Percentiles rank a stretch among this genome's conserved stretches.
These are phyloP conservation scores for Rhingia rostrata DNA, from an alignment of 2,888 invertebrate genomes.

Conservation along the genomic window DNA sequence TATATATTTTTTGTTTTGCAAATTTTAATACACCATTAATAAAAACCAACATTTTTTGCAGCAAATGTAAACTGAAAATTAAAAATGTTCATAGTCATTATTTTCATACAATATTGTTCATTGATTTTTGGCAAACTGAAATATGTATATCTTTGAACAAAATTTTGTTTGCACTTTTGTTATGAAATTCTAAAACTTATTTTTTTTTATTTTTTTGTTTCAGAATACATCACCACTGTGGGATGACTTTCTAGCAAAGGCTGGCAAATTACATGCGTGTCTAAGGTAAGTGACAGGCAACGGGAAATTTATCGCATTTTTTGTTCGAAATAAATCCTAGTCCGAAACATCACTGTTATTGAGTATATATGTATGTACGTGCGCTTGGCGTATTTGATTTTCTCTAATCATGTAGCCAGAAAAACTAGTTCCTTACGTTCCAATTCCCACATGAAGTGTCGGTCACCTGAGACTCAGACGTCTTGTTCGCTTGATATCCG, in stretches of 20 bases:
- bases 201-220: constrained; percentile 83
- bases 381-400: constrained; percentile 20
- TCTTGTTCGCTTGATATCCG: constrained; percentile 67
- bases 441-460: constrained; percentile 73
- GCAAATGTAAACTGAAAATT: too few species aligned
- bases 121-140: not conserved
- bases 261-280: constrained; percentile 96
- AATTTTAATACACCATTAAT: too few species aligned
- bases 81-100: too few species aligned
- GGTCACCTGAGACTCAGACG: constrained; percentile 67
- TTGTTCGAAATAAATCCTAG: constrained; percentile 46
- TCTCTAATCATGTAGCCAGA: constrained; percentile 33
- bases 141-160: too few species aligned
- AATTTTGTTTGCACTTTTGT: constrained; percentile 3
- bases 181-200: constrained; percentile 9
- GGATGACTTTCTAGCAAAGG: constrained; percentile 97
- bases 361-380: not conserved
- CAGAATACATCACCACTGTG: constrained; percentile 96
- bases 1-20: not conserved
- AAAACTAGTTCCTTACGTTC: constrained; percentile 70
- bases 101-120: too few species aligned
- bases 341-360: constrained; percentile 32
- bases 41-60: too few species aligned
- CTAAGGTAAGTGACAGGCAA: constrained; percentile 89
- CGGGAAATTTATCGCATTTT: constrained; percentile 49